Conservation (phyloP, 2,888 invertebrate species). For the Oeneis ivallda region DNA sequence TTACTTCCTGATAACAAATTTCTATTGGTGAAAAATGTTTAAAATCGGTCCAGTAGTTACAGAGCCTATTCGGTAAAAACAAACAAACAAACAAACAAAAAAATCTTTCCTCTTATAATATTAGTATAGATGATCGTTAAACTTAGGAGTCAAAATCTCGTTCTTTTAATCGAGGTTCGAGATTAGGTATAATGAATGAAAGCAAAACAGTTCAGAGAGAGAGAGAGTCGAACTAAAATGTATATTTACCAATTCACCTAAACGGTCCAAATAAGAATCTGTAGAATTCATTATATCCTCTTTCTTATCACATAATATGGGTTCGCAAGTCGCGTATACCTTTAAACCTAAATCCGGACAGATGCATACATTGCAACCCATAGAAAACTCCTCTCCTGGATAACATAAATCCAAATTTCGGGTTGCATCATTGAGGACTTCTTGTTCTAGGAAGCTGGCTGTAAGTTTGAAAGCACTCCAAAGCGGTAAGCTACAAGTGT, state of each 20-base stretch:
- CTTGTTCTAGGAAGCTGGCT: constrained; percentile 50
- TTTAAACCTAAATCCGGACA: constrained; percentile 71
- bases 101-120: no score
- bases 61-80: no score
- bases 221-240: background rate
- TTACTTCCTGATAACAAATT: no score
- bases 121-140: no score
- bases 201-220: no score
- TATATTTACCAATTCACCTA: constrained; percentile 12
- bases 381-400: constrained; percentile 68
- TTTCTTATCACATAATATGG: constrained; percentile 51
- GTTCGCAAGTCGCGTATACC: constrained; percentile 61
- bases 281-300: background rate
- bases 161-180: no score
- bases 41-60: no score
- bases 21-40: no score
- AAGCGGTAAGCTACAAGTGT: constrained; percentile 58
- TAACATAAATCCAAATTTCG: constrained; percentile 64
- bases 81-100: no score
- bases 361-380: constrained; percentile 67
- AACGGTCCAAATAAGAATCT: background rate
- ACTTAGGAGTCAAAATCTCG: no score
- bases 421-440: constrained; percentile 44
- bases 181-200: no score
- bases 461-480: constrained; percentile 61